Evolutionary conservation across 2,888 invertebrate species (phyloP).

Genomic region (Unio delphinus): DNA sequence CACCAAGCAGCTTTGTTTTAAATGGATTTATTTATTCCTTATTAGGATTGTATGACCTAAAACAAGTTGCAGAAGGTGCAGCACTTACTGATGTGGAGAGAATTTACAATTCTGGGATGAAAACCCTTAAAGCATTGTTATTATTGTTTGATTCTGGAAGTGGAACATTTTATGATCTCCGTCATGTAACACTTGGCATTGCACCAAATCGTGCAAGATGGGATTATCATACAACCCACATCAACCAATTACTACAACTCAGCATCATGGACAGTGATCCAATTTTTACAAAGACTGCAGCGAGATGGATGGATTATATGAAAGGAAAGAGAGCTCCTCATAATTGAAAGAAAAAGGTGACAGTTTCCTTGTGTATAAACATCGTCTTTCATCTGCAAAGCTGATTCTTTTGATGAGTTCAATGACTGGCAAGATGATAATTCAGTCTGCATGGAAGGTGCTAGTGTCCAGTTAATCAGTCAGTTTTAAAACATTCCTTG

Average conservation of each 20-base stretch:
- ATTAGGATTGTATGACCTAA: slow-evolving; percentile 95
- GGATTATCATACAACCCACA: slow-evolving; percentile 99
- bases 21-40: slow-evolving; percentile 99
- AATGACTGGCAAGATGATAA: no score
- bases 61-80: slow-evolving; percentile 80
- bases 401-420: no score
- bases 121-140: slow-evolving; percentile 88
- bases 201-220: slow-evolving; percentile 93
- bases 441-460: no score
- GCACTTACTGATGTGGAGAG: slow-evolving; percentile 76
- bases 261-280: slow-evolving; percentile 84
- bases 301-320: slow-evolving; percentile 96
- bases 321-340: slow-evolving; percentile 94
- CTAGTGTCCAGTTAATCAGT: no score
- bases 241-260: slow-evolving; percentile 88
- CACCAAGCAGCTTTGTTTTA: slow-evolving; percentile 90
- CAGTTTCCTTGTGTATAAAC: no score
- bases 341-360: slow-evolving; percentile 76
- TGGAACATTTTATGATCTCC: slow-evolving; percentile 94
- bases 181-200: slow-evolving; percentile 86
- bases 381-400: no score
- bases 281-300: slow-evolving; percentile 86
- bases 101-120: slow-evolving; percentile 70
- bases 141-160: slow-evolving; percentile 93
- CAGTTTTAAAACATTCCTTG: no score